phyloP scores from a whole-genome alignment of 1,140 invertebrate species.

The Drosophila sechellia region DNA sequence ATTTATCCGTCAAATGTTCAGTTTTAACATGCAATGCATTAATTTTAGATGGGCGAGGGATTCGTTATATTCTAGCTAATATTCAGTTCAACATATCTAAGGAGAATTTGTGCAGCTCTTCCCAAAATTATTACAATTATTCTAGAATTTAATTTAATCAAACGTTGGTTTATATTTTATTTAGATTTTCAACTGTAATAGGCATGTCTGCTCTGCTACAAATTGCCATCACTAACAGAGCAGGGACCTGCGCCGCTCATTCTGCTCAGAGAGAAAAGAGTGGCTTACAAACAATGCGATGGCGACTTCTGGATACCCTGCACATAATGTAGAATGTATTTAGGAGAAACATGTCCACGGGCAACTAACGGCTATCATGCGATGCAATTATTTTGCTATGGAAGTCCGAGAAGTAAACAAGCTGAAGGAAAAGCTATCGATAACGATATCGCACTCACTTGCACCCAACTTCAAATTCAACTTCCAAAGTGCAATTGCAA shows the following conservation, averaged over 20 bases:
- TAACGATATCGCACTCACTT: neutral
- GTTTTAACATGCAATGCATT: neutral
- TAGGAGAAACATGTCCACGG: neutral
- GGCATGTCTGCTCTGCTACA: neutral
- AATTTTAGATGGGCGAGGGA: no score
- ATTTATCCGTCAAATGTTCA: neutral
- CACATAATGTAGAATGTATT: neutral
- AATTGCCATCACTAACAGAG: neutral
- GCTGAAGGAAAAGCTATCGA: constrained; percentile 16
- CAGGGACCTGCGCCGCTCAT: neutral
- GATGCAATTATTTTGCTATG: no score
- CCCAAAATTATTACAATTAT: no score
- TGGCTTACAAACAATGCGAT: neutral
- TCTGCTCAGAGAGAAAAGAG: neutral
- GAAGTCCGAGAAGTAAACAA: constrained; percentile 46
- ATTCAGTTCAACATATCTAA: no score
- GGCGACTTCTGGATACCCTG: constrained; percentile 1
- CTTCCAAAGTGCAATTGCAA: constrained; percentile 46
- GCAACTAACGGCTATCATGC: no score
- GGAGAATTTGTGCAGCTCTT: no score
- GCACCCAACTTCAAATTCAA: neutral
- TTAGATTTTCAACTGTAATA: neutral
- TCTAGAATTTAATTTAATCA: no score
- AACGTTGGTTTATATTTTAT: no score
- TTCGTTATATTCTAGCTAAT: no score